Base-by-base conservation (phyloP, 2,113 vertebrate genomes). In the Capreolus pygargus region DNA sequence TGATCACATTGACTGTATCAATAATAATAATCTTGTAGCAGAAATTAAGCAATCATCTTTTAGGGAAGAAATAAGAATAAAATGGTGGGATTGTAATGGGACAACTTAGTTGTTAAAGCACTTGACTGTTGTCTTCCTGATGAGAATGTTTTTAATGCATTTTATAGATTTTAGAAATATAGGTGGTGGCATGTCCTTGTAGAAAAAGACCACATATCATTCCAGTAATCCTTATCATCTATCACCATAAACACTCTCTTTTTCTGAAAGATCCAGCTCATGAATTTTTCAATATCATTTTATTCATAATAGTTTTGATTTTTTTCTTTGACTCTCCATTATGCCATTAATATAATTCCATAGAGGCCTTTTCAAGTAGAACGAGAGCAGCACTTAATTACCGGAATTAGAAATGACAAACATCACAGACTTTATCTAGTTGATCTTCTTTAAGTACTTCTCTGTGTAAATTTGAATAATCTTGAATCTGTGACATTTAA, bases 321-420 rank as follows among this genome's bases (percentile, higher is more conserved):
- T 98, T 97, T 98, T 98, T 95, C 98, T 98, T 98, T 98, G 98
- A 97, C 98, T 99, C 98, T 99, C 98, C 98, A 98, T 98, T 98
- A 98, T 98, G 96, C 98, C 98, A 98, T 98, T 98, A 99, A 98
- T 98, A 98, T 98, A 98, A 99, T 99, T 97, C 99, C 99, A 98
- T 60, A 93, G 99, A 98, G 98, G 97, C 98, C 87, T 98, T 98
- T 98, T 98, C 98, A 98, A 99, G 98, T 98, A 98, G 98, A 99
- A 98, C 47, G 97, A 99, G 97, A 99, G 97, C 96, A 98, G 98
- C 98, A 98, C 98, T 99, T 99, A 99, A 99, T 99, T 99, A 99
- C 98, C 19, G 58, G 98, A 99, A 98, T 99, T 98, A 99, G 94
- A 98, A 98, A 99, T 98, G 97, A 99, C 98, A 99, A 99, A 99